Percentiles rank a stretch among this genome's conserved stretches.
Evolutionary conservation across 2,113 vertebrate genomes (phyloP).

Genomic region (Pangasianodon hypophthalmus): DNA sequence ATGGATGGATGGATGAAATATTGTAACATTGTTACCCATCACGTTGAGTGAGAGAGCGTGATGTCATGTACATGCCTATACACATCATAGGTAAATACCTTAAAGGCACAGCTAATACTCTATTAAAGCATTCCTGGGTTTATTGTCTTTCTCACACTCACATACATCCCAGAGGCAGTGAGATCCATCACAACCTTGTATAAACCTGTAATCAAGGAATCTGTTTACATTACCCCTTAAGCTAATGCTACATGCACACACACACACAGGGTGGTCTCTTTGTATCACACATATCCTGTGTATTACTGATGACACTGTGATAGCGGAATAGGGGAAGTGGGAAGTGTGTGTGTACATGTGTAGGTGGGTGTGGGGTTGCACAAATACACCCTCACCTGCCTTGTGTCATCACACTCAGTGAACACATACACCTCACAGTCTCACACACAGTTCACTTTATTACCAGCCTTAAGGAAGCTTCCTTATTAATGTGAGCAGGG

Average conservation of each 20-base stretch:
- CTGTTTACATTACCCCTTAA: conserved; percentile 55
- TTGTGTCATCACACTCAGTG: conserved; percentile 56
- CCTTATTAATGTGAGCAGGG: neutral
- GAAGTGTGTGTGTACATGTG: neutral
- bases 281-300: conserved; percentile 20
- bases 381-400: neutral
- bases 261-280: conserved; percentile 45
- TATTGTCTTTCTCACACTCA: conserved; percentile 32
- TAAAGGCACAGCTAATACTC: neutral
- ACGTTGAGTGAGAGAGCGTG: neutral
- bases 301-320: conserved; percentile 19
- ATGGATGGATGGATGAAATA: too few species aligned
- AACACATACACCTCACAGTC: neutral
- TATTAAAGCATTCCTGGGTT: conserved; percentile 4
- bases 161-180: conserved; percentile 31
- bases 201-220: conserved; percentile 54
- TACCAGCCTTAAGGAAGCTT: neutral
- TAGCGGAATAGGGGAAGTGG: neutral
- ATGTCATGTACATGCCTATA: conserved; percentile 8
- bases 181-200: conserved; percentile 44
- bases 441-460: neutral
- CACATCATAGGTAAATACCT: conserved; percentile 8
- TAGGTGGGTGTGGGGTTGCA: neutral
- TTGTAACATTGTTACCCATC: neutral
- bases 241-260: conserved; percentile 41